phyloP scores from a whole-genome alignment of 1,140 invertebrate species.

The Gyrodactylus bullatarudis region DNA sequence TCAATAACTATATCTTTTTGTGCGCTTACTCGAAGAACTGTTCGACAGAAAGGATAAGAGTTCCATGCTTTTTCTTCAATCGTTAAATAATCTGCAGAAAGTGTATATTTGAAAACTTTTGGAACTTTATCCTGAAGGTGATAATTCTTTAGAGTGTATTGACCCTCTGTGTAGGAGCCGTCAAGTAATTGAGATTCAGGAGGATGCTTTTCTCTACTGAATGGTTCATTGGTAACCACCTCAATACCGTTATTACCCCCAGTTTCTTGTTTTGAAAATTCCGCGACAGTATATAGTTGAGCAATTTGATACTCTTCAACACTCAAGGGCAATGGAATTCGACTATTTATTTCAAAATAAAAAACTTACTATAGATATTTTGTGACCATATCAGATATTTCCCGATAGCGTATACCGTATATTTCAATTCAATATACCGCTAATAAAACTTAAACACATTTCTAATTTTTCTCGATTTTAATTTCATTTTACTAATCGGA shows the following conservation, averaged over 20 bases:
- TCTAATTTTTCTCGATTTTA: no score
- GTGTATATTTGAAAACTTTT: background rate
- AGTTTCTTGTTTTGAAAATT: conserved; percentile 95
- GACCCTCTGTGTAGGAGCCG: conserved; percentile 26
- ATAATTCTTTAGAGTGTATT: conserved; percentile 99
- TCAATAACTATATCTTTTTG: background rate
- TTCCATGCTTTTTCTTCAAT: conserved; percentile 83
- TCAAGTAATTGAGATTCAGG: conserved; percentile 26
- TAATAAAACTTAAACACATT: no score
- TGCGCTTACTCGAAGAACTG: conserved; percentile 62
- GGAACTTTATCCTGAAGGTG: conserved; percentile 37
- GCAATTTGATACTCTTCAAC: conserved; percentile 66
- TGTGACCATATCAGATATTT: no score
- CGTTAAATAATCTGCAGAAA: no score
- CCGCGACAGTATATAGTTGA: conserved; percentile 82
- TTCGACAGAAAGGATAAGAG: conserved; percentile 82
- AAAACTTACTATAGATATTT: background rate
- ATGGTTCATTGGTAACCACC: conserved; percentile 27
- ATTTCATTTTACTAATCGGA: no score
- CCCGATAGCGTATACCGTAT: no score
- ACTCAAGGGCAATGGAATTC: conserved; percentile 25
- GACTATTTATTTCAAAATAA: conserved; percentile 14
- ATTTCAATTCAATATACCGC: no score
- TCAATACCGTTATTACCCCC: conserved; percentile 96
- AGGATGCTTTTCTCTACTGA: conserved; percentile 10